phyloP scores from a whole-genome alignment of 2,797 vertebrate species.

The Masticophis lateralis region DNA sequence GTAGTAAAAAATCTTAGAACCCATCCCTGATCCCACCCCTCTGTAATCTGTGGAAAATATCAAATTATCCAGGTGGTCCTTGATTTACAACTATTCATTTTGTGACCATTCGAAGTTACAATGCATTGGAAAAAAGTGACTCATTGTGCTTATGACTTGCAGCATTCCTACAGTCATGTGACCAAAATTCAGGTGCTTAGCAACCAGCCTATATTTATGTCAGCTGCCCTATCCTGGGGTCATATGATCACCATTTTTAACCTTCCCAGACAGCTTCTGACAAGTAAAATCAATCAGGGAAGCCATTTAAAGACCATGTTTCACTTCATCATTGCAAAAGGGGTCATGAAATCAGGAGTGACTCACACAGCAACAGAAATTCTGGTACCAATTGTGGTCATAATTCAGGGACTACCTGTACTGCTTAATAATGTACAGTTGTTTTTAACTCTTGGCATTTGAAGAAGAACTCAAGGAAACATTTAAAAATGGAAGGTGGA shows the following conservation, averaged over 20 bases:
- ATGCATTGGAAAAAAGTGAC: neutral
- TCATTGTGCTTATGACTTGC: neutral
- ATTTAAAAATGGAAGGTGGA: neutral
- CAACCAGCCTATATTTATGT: neutral
- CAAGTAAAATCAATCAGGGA: neutral
- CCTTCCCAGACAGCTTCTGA: neutral
- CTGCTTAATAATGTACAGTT: neutral
- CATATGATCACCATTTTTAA: neutral
- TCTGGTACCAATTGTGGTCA: neutral
- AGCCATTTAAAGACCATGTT: neutral
- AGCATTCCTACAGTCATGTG: neutral
- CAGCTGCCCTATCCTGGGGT: neutral
- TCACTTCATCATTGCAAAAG: neutral
- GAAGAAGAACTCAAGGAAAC: neutral
- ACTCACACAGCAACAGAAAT: neutral
- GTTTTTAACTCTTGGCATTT: neutral
- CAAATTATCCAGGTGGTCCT: neutral
- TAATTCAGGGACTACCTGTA: neutral
- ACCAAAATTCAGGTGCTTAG: neutral
- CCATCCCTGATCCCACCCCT: too few species aligned
- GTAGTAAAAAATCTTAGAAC: too few species aligned
- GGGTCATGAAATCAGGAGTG: neutral
- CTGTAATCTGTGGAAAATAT: too few species aligned
- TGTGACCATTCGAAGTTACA: neutral
- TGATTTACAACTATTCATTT: neutral